Base-by-base conservation (phyloP, 2,888 invertebrate genomes). In the Girardia tigrina region DNA sequence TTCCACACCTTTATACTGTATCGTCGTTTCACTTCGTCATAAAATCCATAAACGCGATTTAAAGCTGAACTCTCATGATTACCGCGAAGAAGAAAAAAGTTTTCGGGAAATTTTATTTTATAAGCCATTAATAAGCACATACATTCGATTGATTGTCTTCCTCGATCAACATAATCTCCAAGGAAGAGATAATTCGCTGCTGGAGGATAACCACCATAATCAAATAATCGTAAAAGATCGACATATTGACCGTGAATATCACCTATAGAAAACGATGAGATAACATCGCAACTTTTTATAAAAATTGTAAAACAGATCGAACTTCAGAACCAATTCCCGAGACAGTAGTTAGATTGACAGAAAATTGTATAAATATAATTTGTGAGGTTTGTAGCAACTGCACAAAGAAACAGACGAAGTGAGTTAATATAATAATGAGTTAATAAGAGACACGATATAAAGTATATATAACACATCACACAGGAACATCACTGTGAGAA, bases 61-160 rank as follows among this genome's bases (percentile, higher is more conserved):
- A 85, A 83, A 72, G 81, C 80, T 70, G 84, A 83, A 79, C 83
- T 83, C 79, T 85, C 85, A 78, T 85, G 85, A 79, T 86, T 87
- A 20, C 77, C 77, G 20, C 86, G 80, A 8, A 86, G 82, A 12
- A 86, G 79, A 80, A 86, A 86, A 78, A 86, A 86, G 79, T 86
- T 86, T 78, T 86, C 84, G 1, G 86, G 86, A 78, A 85, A 86
- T 79, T 85, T 86, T 28, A 86, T 81, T 80, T 85, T 85, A 79
- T 84, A 84, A 23, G 83, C 83, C 36, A 85, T 76, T 6, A 85
- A 79, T 23, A 85, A 79, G 75, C 84, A 83, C 56, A 85, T 84
- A 69, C 83, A 83, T 78, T 85, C 85, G 70, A 85, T 78, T 6
- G 84, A 84, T 76, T 83, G 81, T 77, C 80, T 81, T 1, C 85